A percentile compares a stretch with the other conserved stretches of the same genome.
Evolutionary conservation across 2,797 vertebrate genomes (phyloP).

Genomic region (Pyrocephalus nanus): DNA sequence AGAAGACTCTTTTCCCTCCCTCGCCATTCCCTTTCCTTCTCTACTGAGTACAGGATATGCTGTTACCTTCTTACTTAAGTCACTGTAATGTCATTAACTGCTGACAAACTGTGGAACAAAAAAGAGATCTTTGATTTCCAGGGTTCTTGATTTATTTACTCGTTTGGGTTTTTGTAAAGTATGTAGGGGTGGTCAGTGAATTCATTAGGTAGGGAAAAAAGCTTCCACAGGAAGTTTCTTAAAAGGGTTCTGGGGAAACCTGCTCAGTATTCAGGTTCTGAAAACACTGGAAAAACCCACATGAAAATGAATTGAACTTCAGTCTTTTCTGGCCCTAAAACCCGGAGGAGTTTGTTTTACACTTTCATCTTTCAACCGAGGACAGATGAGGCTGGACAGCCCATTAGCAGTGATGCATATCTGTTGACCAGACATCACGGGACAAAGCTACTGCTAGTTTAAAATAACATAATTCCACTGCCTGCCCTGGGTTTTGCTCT

Average conservation of each 20-base stretch:
- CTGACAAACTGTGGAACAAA: neutral
- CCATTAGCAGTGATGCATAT: slow-evolving; percentile 3
- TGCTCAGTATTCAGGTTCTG: neutral
- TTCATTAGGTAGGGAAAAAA: neutral
- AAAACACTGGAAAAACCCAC: neutral
- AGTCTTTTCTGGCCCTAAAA: neutral
- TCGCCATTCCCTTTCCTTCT: neutral
- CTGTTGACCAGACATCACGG: slow-evolving; percentile 9
- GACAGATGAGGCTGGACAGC: slow-evolving; percentile 10
- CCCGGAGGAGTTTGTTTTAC: neutral
- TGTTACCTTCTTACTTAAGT: neutral
- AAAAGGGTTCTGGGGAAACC: neutral
- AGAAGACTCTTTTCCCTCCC: neutral
- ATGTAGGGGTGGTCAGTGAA: neutral
- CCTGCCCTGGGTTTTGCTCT: neutral
- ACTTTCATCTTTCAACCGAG: slow-evolving; percentile 22
- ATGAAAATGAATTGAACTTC: neutral
- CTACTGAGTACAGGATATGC: neutral
- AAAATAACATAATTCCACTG: neutral
- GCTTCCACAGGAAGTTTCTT: neutral
- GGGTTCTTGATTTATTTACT: neutral
- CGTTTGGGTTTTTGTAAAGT: neutral
- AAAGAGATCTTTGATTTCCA: neutral
- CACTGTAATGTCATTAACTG: neutral
- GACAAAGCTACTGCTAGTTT: neutral